phyloP scores from a whole-genome alignment of 2,797 vertebrate species.

The Oreochromis grahami region DNA sequence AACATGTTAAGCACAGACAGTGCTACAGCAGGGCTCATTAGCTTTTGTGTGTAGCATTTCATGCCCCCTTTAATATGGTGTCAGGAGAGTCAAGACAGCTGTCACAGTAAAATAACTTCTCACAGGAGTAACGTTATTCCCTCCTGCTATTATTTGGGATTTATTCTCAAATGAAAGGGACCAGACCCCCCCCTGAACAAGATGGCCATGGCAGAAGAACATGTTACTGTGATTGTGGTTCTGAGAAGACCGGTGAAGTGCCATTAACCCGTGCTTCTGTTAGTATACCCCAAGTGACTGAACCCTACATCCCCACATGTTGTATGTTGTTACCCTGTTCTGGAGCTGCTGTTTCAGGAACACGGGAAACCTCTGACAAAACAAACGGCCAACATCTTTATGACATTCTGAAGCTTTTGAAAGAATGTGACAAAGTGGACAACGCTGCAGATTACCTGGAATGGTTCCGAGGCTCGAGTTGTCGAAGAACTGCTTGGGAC shows the following conservation, averaged over 20 bases:
- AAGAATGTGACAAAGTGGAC: fast-evolving
- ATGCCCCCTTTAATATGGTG: fast-evolving
- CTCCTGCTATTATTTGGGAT: not conserved
- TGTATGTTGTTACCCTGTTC: constrained; percentile 39
- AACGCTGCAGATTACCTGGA: constrained; percentile 48
- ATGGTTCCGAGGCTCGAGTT: constrained; percentile 69
- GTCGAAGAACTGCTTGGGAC: constrained; percentile 75
- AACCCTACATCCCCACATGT: not conserved
- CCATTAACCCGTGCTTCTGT: not conserved
- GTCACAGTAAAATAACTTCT: not conserved
- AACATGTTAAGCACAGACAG: not conserved
- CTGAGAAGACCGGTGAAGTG: not conserved
- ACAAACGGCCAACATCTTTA: constrained; percentile 17
- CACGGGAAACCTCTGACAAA: constrained; percentile 31
- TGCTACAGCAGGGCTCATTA: not conserved
- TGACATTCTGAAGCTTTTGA: not conserved
- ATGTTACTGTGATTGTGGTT: not conserved
- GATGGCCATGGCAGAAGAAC: not conserved
- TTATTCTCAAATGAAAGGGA: not conserved
- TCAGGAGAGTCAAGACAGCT: not conserved
- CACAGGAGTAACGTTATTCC: not conserved
- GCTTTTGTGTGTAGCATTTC: not conserved
- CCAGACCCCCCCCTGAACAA: not conserved
- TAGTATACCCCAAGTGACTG: not conserved
- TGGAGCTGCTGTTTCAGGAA: not conserved